A percentile compares a stretch with the other conserved stretches of the same genome.
These are phyloP conservation scores for Bellardia pandia DNA, from an alignment of 2,888 invertebrate genomes.

Conservation along the genomic window DNA sequence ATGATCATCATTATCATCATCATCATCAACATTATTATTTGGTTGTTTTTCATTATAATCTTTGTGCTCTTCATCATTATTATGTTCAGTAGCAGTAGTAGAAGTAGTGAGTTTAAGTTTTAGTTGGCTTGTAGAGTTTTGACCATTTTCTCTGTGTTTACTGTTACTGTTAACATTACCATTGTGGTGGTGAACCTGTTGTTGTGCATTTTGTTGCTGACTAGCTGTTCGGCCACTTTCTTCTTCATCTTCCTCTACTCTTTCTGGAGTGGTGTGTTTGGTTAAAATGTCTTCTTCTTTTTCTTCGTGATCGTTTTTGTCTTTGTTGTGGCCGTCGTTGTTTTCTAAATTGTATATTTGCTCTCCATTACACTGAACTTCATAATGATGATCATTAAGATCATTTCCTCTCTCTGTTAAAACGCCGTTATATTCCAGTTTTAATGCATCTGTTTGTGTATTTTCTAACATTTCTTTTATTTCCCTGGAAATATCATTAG, in stretches of 20 bases:
- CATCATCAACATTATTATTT: conserved; percentile 41
- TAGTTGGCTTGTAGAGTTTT: conserved; percentile 40
- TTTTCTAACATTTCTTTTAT: conserved; percentile 47
- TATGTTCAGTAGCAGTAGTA: conserved; percentile 49
- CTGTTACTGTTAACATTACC: conserved; percentile 68
- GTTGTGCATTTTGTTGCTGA: conserved; percentile 47
- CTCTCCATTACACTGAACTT: conserved; percentile 52
- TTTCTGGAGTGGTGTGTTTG: conserved; percentile 74
- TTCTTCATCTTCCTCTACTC: conserved; percentile 72
- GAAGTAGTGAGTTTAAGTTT: conserved; percentile 16
- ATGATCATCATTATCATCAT: conserved; percentile 68
- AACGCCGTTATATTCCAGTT: conserved; percentile 51
- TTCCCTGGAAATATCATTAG: conserved; percentile 64
- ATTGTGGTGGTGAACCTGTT: conserved; percentile 50
- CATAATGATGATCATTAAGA: conserved; percentile 53
- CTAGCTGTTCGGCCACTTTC: conserved; percentile 73
- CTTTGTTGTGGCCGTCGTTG: conserved; percentile 53
- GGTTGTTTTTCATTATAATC: conserved; percentile 33
- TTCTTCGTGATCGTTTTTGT: background rate
- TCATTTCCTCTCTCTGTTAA: conserved; percentile 66
- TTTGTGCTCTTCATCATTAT: conserved; percentile 63
- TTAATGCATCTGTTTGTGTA: background rate
- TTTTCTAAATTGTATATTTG: conserved; percentile 15
- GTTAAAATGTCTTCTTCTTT: conserved; percentile 55
- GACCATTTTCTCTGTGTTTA: conserved; percentile 70